A percentile compares a stretch with the other conserved stretches of the same genome.
These are phyloP conservation scores for Acheta domesticus DNA, from an alignment of 2,888 invertebrate genomes.

Conservation along the genomic window DNA sequence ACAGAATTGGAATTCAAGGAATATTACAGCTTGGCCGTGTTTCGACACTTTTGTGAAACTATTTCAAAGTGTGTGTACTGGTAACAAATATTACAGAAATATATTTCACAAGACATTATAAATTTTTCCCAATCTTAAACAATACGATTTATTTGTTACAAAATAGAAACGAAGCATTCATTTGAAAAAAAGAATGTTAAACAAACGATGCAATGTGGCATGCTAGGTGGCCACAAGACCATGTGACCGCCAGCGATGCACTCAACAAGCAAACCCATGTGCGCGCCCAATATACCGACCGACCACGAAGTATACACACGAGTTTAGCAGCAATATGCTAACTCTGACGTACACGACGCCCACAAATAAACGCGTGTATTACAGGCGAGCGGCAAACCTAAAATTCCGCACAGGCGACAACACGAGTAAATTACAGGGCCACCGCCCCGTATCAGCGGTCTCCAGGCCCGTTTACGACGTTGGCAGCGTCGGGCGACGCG, in stretches of 20 bases:
- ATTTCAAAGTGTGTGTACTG: too few relatives aligned
- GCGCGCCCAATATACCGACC: neutral
- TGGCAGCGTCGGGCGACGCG: neutral
- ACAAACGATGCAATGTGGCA: too few relatives aligned
- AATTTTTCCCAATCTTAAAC: too few relatives aligned
- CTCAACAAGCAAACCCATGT: neutral
- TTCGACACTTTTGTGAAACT: too few relatives aligned
- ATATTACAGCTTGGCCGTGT: too few relatives aligned
- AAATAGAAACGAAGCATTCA: too few relatives aligned
- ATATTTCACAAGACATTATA: too few relatives aligned
- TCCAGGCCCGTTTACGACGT: neutral
- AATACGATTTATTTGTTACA: too few relatives aligned
- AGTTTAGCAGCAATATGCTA: neutral
- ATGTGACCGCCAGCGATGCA: neutral
- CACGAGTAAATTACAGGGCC: neutral
- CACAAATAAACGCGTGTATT: slow-evolving; percentile 2
- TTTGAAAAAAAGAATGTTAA: too few relatives aligned
- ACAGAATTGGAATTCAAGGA: too few relatives aligned
- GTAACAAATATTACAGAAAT: too few relatives aligned
- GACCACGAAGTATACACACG: slow-evolving; percentile 2
- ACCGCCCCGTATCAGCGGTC: neutral
- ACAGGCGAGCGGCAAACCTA: neutral
- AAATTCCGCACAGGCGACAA: neutral
- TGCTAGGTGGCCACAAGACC: neutral
- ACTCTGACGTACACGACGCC: slow-evolving; percentile 1